phyloP scores from a whole-genome alignment of 2,113 vertebrate genomes.

The Podocnemis expansa region DNA sequence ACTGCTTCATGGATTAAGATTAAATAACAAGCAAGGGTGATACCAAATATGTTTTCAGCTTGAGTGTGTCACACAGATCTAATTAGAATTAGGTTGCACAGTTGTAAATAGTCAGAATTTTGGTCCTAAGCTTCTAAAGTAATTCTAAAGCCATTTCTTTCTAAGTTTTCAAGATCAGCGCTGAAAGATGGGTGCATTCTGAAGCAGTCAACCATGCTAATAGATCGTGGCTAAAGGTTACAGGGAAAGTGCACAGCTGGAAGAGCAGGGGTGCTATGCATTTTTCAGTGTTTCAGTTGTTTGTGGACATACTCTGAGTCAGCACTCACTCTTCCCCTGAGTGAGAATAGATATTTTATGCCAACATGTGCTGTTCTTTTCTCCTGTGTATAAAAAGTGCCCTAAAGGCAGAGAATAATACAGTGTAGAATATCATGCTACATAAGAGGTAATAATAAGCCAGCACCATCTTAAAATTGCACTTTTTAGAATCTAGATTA shows the following conservation, averaged over 20 bases:
- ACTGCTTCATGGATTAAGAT: not conserved
- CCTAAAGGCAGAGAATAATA: not conserved
- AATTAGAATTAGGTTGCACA: not conserved
- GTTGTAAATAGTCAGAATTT: not conserved
- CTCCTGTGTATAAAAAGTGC: conserved; percentile 35
- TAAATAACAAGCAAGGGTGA: not conserved
- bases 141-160: not conserved
- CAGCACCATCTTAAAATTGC: not conserved
- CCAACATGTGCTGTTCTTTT: conserved; percentile 39
- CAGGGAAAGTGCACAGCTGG: conserved; percentile 1
- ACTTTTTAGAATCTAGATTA: conserved; percentile 8
- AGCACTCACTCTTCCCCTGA: conserved; percentile 55
- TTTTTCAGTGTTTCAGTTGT: conserved; percentile 36
- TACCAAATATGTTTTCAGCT: not conserved
- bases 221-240: not conserved
- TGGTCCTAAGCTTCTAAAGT: not conserved
- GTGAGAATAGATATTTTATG: conserved; percentile 38
- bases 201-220: not conserved
- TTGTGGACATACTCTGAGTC: conserved; percentile 32
- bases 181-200: not conserved
- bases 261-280: not conserved
- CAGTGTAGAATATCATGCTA: not conserved
- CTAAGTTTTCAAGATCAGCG: not conserved
- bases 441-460: not conserved
- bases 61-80: not conserved